phyloP scores from a whole-genome alignment of 1,140 invertebrate species.

The Xylocopa sonorina region DNA sequence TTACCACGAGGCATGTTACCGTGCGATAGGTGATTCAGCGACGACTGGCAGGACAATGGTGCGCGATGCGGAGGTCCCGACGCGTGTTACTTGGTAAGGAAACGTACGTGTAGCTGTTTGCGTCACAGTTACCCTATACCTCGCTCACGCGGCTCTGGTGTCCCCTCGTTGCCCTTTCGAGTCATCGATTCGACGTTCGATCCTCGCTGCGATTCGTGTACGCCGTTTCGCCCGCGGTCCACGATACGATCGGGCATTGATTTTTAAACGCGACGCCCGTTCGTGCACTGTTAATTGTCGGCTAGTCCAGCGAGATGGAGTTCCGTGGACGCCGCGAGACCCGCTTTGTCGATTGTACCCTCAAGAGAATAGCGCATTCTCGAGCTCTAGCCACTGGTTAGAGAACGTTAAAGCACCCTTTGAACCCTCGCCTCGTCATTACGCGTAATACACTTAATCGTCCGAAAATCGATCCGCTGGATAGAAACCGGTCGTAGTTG shows the following conservation, averaged over 20 bases:
- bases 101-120: constrained; percentile 14
- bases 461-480: constrained; percentile 30
- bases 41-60: constrained; percentile 28
- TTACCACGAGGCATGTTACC: constrained; percentile 13
- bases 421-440: constrained; percentile 30
- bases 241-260: neutral
- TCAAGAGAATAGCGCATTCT: constrained; percentile 18
- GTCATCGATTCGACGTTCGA: neutral
- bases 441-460: constrained; percentile 43
- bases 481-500: neutral
- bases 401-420: constrained; percentile 9
- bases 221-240: too few relatives aligned
- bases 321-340: constrained; percentile 5
- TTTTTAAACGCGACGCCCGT: constrained; percentile 3
- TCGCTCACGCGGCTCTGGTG: neutral
- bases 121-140: neutral
- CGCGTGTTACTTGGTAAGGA: constrained; percentile 47
- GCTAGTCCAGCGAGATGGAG: neutral
- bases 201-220: neutral
- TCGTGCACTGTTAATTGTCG: constrained; percentile 1
- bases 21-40: constrained; percentile 31
- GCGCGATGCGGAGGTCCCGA: constrained; percentile 39
- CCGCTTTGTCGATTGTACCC: constrained; percentile 20
- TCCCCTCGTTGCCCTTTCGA: too few relatives aligned
- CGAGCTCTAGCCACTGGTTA: neutral